phyloP scores from a whole-genome alignment of 2,888 invertebrate species.

The Abscondita cerata region DNA sequence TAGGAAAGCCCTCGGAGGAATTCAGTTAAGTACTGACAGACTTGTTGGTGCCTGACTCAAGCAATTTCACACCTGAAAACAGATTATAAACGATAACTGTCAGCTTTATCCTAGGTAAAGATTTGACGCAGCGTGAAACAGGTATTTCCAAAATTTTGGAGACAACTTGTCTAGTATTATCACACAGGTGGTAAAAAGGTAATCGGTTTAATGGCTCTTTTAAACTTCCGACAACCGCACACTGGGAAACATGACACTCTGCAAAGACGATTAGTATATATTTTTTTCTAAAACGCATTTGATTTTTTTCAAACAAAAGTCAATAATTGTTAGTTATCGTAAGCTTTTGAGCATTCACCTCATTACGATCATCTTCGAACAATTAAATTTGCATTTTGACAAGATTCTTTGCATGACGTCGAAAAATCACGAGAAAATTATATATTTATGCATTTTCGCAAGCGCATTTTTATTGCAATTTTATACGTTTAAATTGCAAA shows the following conservation, averaged over 20 bases:
- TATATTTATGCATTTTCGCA: no score
- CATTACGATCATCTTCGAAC: no score
- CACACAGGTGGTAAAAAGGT: constrained; percentile 20
- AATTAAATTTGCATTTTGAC: constrained; percentile 23
- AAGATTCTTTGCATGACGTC: constrained; percentile 14
- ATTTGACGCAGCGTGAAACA: constrained; percentile 25
- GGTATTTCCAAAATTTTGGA: constrained; percentile 26
- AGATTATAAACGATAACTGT: constrained; percentile 24
- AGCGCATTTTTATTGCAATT: background rate
- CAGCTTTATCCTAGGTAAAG: constrained; percentile 23
- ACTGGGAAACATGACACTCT: constrained; percentile 17
- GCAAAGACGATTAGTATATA: background rate
- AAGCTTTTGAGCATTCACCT: no score
- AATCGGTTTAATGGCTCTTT: constrained; percentile 18
- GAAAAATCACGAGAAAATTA: constrained; percentile 12
- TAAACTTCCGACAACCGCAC: constrained; percentile 18
- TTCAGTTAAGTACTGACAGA: constrained; percentile 14
- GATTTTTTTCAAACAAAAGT: constrained; percentile 12
- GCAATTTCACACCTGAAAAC: constrained; percentile 21
- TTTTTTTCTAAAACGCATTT: constrained; percentile 9
- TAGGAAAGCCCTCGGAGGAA: constrained; percentile 7
- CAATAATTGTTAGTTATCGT: background rate
- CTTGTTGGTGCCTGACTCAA: constrained; percentile 26
- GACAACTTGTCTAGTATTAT: constrained; percentile 23
- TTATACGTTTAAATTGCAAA: constrained; percentile 4